Conservation (phyloP, 2,888 invertebrate genomes). For the Synergus umbraculus region DNA sequence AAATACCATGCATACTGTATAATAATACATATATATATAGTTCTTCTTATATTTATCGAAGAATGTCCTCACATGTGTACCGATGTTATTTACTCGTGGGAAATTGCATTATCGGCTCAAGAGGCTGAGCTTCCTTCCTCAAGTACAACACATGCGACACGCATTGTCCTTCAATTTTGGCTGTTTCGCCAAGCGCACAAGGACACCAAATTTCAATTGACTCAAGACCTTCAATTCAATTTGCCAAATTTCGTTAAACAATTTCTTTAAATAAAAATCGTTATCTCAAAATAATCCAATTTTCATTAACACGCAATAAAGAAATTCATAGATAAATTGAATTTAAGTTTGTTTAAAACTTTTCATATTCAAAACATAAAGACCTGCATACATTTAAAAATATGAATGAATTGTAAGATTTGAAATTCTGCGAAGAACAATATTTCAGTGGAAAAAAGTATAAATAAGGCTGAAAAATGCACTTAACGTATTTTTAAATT, state of each 20-base stretch:
- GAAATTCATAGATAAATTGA: too few relatives aligned
- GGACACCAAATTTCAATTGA: constrained; percentile 55
- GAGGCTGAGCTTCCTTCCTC: constrained; percentile 1
- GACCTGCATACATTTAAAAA: not conserved
- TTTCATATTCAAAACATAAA: not conserved
- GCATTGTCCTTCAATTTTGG: constrained; percentile 52
- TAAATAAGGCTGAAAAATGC: not conserved
- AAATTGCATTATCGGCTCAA: constrained; percentile 22
- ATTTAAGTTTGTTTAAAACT: not conserved
- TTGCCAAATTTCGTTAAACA: too few relatives aligned
- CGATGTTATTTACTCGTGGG: constrained; percentile 10
- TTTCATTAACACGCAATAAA: too few relatives aligned
- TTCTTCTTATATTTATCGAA: not conserved
- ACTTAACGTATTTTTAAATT: not conserved
- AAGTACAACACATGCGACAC: not conserved
- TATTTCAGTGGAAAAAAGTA: not conserved
- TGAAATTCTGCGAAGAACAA: not conserved
- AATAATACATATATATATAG: too few relatives aligned
- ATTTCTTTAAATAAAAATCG: too few relatives aligned
- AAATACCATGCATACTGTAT: not conserved
- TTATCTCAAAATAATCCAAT: too few relatives aligned
- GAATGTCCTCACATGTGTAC: not conserved
- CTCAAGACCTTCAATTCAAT: constrained; percentile 50
- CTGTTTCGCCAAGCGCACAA: constrained; percentile 45
- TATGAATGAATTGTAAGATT: not conserved